Percentiles rank a stretch among this genome's conserved stretches.
phyloP scores from a whole-genome alignment of 1,140 invertebrate genomes.

The Zaprionus inermis region DNA sequence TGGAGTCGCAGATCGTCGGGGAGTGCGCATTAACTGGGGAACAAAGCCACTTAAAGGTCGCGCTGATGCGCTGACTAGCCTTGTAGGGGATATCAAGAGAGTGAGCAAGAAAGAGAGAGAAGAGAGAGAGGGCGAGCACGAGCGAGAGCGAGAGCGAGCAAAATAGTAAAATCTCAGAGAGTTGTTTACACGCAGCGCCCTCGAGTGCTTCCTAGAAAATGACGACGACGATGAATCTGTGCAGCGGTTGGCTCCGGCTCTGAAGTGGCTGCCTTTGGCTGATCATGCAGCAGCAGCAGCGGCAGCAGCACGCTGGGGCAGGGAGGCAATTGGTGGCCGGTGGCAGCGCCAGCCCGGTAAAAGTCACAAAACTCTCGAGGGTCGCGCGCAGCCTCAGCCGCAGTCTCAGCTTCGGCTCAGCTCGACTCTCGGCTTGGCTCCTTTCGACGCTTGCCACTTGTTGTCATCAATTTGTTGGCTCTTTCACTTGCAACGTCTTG shows the following conservation, averaged over 20 bases:
- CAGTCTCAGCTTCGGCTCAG: background rate
- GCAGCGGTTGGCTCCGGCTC: slow-evolving; percentile 48
- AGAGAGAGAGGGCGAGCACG: background rate
- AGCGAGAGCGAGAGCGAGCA: background rate
- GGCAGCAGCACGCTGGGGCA: background rate
- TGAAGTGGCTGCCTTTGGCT: slow-evolving; percentile 76
- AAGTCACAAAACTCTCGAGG: slow-evolving; percentile 39
- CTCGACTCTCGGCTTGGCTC: slow-evolving; percentile 27
- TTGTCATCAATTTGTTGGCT: slow-evolving; percentile 75
- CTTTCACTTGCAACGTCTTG: slow-evolving; percentile 23
- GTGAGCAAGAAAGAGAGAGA: background rate
- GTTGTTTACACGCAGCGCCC: slow-evolving; percentile 70
- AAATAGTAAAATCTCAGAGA: slow-evolving; percentile 52
- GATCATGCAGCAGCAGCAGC: slow-evolving; percentile 64
- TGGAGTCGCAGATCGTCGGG: slow-evolving; percentile 7
- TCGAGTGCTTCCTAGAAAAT: slow-evolving; percentile 81
- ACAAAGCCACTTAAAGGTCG: slow-evolving; percentile 75
- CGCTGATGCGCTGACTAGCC: slow-evolving; percentile 68
- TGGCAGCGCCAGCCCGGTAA: slow-evolving; percentile 33
- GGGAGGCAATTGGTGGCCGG: slow-evolving; percentile 42
- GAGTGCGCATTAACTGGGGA: slow-evolving; percentile 49
- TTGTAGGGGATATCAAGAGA: slow-evolving; percentile 43
- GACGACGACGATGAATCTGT: slow-evolving; percentile 58
- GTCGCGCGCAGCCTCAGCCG: background rate
- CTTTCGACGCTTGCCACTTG: slow-evolving; percentile 79